Percentiles rank a stretch among this genome's conserved stretches.
phyloP scores from a whole-genome alignment of 2,888 invertebrate genomes.

The Creontiades dilutus region DNA sequence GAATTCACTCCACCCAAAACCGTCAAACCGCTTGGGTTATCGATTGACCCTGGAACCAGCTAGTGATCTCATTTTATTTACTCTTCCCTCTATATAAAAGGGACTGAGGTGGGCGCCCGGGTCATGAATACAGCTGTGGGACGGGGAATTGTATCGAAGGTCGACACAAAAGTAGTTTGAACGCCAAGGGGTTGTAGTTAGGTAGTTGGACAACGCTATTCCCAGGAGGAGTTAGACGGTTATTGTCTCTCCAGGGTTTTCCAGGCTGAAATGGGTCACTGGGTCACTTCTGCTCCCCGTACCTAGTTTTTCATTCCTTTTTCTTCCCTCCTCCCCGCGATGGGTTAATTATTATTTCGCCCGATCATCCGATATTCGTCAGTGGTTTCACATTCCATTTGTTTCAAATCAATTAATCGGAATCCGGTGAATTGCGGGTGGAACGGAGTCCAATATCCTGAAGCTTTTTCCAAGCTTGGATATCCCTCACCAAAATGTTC shows the following conservation, averaged over 20 bases:
- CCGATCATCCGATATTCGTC: background rate
- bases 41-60: background rate
- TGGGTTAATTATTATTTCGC: background rate
- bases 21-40: background rate
- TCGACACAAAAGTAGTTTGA: background rate
- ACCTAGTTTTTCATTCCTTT: background rate
- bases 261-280: conserved; percentile 17
- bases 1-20: background rate
- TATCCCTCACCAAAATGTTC: background rate
- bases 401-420: too few species aligned
- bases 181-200: background rate
- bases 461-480: background rate
- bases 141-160: background rate
- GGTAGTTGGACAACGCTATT: conserved; percentile 7
- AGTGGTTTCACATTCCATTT: background rate
- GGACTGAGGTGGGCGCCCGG: background rate
- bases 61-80: background rate
- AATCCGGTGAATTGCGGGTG: too few species aligned
- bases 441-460: background rate
- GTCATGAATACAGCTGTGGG: background rate
- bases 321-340: background rate
- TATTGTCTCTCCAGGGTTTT: conserved; percentile 10
- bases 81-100: background rate
- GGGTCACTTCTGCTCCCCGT: background rate
- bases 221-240: background rate